phyloP scores from a whole-genome alignment of 1,140 invertebrate species.

The Coenobita brevimanus region DNA sequence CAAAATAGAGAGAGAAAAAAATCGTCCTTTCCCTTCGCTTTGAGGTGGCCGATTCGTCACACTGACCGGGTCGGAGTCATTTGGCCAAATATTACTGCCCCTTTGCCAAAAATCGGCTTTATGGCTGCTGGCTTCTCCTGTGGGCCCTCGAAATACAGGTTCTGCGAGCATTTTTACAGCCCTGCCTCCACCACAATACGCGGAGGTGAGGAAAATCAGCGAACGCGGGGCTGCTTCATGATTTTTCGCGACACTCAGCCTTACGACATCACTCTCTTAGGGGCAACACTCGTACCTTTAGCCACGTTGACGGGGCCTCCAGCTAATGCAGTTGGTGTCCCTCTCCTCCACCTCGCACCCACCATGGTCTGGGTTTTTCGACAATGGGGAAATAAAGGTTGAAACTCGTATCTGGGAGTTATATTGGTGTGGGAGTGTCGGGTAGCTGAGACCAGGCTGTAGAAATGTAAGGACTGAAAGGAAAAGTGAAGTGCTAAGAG shows the following conservation, averaged over 20 bases:
- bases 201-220: slow-evolving; percentile 41
- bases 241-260: not conserved
- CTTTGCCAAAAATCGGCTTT: slow-evolving; percentile 60
- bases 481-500: too few species aligned
- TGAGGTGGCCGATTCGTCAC: slow-evolving; percentile 24
- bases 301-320: not conserved
- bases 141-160: slow-evolving; percentile 32
- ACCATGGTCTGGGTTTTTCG: too few species aligned
- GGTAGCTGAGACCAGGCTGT: too few species aligned
- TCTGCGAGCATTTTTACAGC: slow-evolving; percentile 49
- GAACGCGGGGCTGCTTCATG: not conserved
- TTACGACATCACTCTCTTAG: not conserved
- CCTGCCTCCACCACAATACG: not conserved
- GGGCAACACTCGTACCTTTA: too few species aligned
- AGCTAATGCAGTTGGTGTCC: not conserved
- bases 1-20: slow-evolving; percentile 15
- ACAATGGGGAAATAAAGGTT: too few species aligned
- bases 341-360: too few species aligned
- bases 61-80: slow-evolving; percentile 26
- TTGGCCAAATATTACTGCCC: slow-evolving; percentile 60
- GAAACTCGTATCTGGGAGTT: too few species aligned
- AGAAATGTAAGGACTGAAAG: too few species aligned
- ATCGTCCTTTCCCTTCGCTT: not conserved
- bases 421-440: too few species aligned
- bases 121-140: slow-evolving; percentile 27